phyloP scores from a whole-genome alignment of 2,888 invertebrate genomes.

The Machimus atricapillus region DNA sequence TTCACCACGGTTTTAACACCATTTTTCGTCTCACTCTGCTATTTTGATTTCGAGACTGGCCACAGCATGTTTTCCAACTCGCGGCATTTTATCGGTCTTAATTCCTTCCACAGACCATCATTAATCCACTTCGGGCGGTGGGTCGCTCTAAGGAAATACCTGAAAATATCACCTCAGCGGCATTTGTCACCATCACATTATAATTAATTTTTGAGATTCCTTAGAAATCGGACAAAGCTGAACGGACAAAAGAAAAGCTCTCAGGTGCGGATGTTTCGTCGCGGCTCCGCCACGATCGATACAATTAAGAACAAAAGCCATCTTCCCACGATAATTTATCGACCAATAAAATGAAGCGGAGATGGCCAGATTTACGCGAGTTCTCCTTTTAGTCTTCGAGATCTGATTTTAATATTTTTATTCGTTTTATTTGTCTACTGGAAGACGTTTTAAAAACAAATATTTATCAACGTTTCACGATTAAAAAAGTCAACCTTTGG shows the following conservation, averaged over 20 bases:
- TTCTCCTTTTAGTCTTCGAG: not conserved
- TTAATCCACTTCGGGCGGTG: constrained; percentile 9
- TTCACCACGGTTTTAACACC: not conserved
- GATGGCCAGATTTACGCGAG: not conserved
- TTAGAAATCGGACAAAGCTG: not conserved
- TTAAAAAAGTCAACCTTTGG: not conserved
- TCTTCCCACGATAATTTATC: not conserved
- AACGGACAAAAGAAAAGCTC: not conserved
- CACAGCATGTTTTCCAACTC: not conserved
- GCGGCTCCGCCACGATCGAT: not conserved
- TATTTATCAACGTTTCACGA: not conserved
- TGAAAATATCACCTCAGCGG: constrained; percentile 5
- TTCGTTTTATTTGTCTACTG: not conserved
- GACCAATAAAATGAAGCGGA: not conserved
- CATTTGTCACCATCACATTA: constrained; percentile 28
- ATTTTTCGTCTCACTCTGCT: not conserved
- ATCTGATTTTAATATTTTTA: not conserved
- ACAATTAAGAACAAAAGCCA: not conserved
- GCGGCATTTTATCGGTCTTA: not conserved
- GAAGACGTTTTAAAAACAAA: not conserved
- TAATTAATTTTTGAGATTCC: constrained; percentile 19
- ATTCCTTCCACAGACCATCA: not conserved
- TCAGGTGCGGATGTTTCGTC: not conserved
- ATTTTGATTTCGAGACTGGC: not conserved
- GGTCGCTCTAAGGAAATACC: constrained; percentile 5